Conservation (phyloP, 2,888 invertebrate genomes). For the Entomobrya proxima region DNA sequence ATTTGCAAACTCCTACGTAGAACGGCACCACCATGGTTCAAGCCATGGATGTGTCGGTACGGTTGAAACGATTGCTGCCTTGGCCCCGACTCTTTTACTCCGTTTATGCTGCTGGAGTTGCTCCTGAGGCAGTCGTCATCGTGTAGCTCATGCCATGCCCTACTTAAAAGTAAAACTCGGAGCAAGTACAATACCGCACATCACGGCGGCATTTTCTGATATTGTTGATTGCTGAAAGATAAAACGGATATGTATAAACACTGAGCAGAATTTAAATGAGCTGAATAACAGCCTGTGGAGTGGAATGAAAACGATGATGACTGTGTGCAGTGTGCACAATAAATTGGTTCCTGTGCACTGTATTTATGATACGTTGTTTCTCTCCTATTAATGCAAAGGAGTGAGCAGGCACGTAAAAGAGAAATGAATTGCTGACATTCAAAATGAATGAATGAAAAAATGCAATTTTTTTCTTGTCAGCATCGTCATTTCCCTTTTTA, state of each 20-base stretch:
- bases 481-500: constrained; percentile 42
- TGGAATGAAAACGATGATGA: constrained; percentile 13
- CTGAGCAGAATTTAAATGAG: constrained; percentile 61
- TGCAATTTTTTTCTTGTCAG: constrained; percentile 58
- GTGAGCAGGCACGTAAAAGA: constrained; percentile 18
- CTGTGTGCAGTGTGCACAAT: not conserved
- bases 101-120: not conserved
- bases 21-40: constrained; percentile 28
- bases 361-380: not conserved
- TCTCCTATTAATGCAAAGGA: not conserved
- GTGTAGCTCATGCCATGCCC: constrained; percentile 15
- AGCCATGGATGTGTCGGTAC: not conserved
- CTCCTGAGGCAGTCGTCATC: not conserved
- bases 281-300: not conserved
- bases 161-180: not conserved
- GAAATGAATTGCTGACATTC: constrained; percentile 55
- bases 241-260: constrained; percentile 55
- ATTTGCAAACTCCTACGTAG: no score
- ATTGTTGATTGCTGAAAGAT: constrained; percentile 62
- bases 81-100: no score
- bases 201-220: constrained; percentile 2
- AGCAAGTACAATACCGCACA: constrained; percentile 25
- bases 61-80: not conserved
- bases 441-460: constrained; percentile 56
- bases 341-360: not conserved